These are phyloP conservation scores for Syritta pipiens DNA, from an alignment of 2,888 invertebrate species.

Conservation along the genomic window DNA sequence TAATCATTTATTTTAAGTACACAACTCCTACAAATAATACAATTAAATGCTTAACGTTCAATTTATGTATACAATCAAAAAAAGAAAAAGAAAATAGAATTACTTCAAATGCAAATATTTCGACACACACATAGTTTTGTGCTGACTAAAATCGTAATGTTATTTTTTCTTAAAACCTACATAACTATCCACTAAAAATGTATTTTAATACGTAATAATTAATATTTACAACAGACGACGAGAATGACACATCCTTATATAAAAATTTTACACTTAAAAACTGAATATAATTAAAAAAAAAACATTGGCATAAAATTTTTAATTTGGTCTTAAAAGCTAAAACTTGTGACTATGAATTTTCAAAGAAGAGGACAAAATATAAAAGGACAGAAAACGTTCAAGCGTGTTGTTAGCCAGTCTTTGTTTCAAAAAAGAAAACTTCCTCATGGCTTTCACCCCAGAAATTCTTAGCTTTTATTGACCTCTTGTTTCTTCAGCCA, in stretches of 20 bases:
- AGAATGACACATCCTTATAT: constrained; percentile 22
- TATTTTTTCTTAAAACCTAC: constrained; percentile 36
- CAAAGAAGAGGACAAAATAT: background rate
- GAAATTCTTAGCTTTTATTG: constrained; percentile 46
- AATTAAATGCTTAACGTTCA: constrained; percentile 56
- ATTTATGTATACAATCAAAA: constrained; percentile 50
- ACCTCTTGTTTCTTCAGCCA: constrained; percentile 82
- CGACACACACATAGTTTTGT: constrained; percentile 50
- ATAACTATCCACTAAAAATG: constrained; percentile 37
- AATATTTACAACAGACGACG: constrained; percentile 58
- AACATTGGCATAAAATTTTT: constrained; percentile 38
- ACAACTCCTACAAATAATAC: constrained; percentile 51
- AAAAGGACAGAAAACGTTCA: constrained; percentile 46
- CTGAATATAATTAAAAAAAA: background rate
- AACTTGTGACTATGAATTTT: background rate
- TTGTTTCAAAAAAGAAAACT: constrained; percentile 38
- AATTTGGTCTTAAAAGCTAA: constrained; percentile 37
- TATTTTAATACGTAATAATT: constrained; percentile 30
- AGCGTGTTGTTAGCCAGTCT: constrained; percentile 59
- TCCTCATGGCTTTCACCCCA: background rate
- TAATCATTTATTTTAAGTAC: constrained; percentile 62
- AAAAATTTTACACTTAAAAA: constrained; percentile 39
- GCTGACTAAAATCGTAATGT: constrained; percentile 53
- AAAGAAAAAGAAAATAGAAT: constrained; percentile 1
- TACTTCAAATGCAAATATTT: constrained; percentile 56